These are phyloP conservation scores for Platalea minor DNA, from an alignment of 2,797 vertebrate genomes.

Conservation along the genomic window DNA sequence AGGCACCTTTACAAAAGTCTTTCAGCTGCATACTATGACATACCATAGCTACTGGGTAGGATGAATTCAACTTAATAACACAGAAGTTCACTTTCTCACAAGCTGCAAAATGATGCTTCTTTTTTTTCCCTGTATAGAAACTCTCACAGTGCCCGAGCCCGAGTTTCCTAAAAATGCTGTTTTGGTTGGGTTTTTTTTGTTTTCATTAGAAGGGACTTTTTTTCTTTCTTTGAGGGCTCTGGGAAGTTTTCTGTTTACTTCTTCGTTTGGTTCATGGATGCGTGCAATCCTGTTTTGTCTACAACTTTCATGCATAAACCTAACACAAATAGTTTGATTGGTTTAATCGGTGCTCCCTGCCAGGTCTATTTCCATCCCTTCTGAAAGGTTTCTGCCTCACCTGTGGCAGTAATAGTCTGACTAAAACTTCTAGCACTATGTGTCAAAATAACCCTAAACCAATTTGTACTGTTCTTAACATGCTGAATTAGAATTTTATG, in stretches of 20 bases:
- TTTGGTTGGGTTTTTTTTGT: background rate
- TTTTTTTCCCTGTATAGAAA: background rate
- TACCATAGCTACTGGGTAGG: background rate
- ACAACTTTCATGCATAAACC: background rate
- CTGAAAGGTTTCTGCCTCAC: background rate
- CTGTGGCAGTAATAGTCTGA: background rate
- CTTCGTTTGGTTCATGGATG: background rate
- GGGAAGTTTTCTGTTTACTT: background rate
- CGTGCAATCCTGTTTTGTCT: background rate
- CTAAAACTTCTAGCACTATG: fast-evolving
- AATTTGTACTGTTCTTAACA: background rate
- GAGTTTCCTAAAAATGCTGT: background rate
- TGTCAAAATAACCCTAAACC: background rate
- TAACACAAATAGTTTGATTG: background rate
- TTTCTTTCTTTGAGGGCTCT: background rate
- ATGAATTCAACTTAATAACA: background rate
- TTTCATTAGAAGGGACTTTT: background rate
- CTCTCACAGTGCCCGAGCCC: background rate
- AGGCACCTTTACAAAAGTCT: background rate
- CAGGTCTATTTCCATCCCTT: background rate
- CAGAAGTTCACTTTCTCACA: background rate
- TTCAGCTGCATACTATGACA: background rate
- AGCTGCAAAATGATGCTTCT: background rate
- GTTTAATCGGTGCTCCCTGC: background rate
- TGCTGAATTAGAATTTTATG: background rate